Base-by-base conservation (phyloP, 2,113 vertebrate genomes). In the Platanista minor region DNA sequence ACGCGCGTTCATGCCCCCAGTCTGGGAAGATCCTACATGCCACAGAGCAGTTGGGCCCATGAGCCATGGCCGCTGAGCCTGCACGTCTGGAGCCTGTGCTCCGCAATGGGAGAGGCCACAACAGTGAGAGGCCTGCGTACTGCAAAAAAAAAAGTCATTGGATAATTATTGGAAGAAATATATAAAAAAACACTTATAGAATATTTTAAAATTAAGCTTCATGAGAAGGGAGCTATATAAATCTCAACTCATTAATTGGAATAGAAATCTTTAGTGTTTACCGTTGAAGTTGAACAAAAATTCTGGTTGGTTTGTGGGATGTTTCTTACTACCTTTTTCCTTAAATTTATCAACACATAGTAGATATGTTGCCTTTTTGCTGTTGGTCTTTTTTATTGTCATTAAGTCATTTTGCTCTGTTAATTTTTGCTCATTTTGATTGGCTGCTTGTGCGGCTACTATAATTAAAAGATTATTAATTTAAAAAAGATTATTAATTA, bases 361-460 rank as follows among this genome's bases (percentile, higher is more conserved):
- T 77, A 78, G 71, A 52, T 69, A 9, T 57, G 18, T 93, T 95
- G 43, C 94, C 62, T 66, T 92, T 86, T 54, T 94, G 31, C 25
- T 66, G 17, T 67, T 84, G 17, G 36, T 91, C 31, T 54, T 91
- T 96, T 94, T 94, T 94, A 46, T 85, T 67, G 23, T 87, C 41
- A 41, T 96, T 81, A 66, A 87, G 75, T 96, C 57, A 96, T 89
- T 89, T 94, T 90, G 21, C 86, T 88, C 27, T 95, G 20, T 95
- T 91, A 61, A 25, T 43, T 83, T 87, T 90, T 67, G 11, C 25
- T 94, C 39, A 77, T 96, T 97, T 96, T 95, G 96, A 75, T 84
- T 96, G 93, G 86, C 93, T 96, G 46, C 39, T 97, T 95, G 23
- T 97, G 27, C 92, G 71, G 54, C 29, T 85, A 82, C 71, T 95